Evolutionary conservation across 2,797 vertebrate species (phyloP), one percentile per base, ranked within the genome.

Genomic region (Poeciliopsis turneri): DNA sequence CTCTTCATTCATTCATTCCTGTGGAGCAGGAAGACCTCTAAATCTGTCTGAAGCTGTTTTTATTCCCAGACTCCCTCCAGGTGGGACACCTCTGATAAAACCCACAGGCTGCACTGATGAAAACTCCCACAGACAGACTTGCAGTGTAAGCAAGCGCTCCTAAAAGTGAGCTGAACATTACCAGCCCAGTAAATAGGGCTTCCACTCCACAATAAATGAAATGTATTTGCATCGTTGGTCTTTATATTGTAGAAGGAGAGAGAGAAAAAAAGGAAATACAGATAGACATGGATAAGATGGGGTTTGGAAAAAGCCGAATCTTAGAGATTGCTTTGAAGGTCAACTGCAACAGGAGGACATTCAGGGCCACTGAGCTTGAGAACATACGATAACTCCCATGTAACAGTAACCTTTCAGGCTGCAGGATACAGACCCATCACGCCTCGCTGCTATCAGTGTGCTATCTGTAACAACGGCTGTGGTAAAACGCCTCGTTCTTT

Each of bases 21-120:
- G 88, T 1, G 90, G 89, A 89, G 84, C 90, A 89, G 86, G 86
- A 89, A 89, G 87, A 89, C 86, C 90, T 91, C 90, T 94, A 93
- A 92, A 93, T 94, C 89, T 90, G 90, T 93, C 86, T 91, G 91
- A 90, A 91, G 90, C 90, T 83, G 89, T 87, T 91, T 91, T 92
- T 75, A 75, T 88, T 91, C 89, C 87, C 84, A 89, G 87, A 90
- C 89, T 86, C 85, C 87, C 87, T 88, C 90, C 90, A 92, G 92
- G 91, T 92, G 89, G 90, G 90, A 92, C 86, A 90, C 89, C 92
- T 92, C 87, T 92, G 92, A 93, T 92, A 90, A 89, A 93, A 91
- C 86, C 92, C 92, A 92, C 93, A 94, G 90, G 76, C 92, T 86
- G 84, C 82, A 83, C 88, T 9, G 30, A 79, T 90, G 61, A 91